A percentile compares a stretch with the other conserved stretches of the same genome.
Conservation (phyloP, 2,797 vertebrate genomes). For the Rousettus madagascariensis region DNA sequence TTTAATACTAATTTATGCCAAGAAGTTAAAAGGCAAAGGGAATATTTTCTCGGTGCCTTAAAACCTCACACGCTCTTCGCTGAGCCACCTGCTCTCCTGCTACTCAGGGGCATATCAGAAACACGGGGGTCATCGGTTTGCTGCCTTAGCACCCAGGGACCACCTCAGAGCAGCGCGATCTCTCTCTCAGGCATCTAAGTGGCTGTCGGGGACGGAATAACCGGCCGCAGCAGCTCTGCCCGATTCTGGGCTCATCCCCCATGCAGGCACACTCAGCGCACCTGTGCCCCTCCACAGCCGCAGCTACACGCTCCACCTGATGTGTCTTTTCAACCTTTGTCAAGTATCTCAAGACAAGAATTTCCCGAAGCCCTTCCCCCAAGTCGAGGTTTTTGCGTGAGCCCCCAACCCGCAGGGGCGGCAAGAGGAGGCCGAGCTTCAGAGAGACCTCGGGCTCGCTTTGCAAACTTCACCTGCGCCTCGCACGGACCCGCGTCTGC, state of each 20-base stretch:
- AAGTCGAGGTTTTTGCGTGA: neutral
- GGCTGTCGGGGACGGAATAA: constrained; percentile 7
- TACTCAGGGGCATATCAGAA: neutral
- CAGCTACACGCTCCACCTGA: constrained; percentile 40
- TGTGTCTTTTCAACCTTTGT: constrained; percentile 65
- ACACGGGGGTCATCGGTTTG: neutral
- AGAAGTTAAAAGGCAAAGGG: constrained; percentile 27
- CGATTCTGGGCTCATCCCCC: neutral
- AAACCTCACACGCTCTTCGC: neutral
- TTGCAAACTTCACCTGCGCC: constrained; percentile 46
- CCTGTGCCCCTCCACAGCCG: neutral
- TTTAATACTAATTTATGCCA: constrained; percentile 30
- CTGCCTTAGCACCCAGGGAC: neutral
- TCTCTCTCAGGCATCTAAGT: neutral
- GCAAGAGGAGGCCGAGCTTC: neutral
- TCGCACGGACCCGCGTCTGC: neutral
- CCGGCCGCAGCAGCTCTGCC: neutral
- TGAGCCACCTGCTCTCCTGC: neutral
- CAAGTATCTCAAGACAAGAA: constrained; percentile 64
- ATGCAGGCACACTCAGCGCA: neutral
- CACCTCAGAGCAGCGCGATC: neutral
- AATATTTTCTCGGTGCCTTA: neutral
- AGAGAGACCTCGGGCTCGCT: neutral
- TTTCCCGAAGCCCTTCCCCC: constrained; percentile 56
- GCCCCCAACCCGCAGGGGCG: constrained; percentile 22